phyloP scores from a whole-genome alignment of 2,797 vertebrate species.

The Rhabdomys pumilio region DNA sequence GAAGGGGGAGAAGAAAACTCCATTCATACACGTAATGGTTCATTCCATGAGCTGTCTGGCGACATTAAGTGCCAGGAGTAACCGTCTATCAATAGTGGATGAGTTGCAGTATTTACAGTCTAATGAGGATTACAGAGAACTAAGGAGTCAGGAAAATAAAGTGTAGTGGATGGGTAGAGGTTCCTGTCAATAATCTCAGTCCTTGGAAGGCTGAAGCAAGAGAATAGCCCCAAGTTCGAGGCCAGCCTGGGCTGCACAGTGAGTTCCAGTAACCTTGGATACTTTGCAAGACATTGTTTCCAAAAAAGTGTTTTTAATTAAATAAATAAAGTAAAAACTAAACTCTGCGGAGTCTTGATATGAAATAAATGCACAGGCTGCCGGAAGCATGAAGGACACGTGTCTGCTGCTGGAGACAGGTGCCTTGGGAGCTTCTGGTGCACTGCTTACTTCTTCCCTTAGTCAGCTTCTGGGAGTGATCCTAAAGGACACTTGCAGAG shows the following conservation, averaged over 20 bases:
- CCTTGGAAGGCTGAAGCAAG: neutral
- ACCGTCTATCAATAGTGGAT: neutral
- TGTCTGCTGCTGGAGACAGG: neutral
- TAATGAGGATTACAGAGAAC: constrained; percentile 3
- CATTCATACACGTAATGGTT: constrained; percentile 12
- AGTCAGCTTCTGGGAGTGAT: neutral
- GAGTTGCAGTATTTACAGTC: neutral
- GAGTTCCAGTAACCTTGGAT: neutral
- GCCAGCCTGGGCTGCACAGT: neutral
- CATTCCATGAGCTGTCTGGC: constrained; percentile 25
- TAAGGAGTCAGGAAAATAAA: neutral
- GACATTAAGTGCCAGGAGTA: neutral
- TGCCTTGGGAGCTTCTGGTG: neutral
- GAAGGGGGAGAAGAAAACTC: neutral
- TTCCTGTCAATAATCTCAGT: neutral
- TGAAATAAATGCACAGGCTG: neutral
- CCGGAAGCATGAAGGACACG: neutral
- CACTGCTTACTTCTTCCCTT: neutral
- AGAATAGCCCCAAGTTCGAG: neutral
- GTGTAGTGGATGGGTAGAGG: neutral
- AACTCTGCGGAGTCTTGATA: neutral
- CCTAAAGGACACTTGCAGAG: neutral
- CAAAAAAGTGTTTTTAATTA: neutral
- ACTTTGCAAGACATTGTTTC: neutral
- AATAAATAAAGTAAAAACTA: neutral